phyloP scores from a whole-genome alignment of 2,797 vertebrate genomes.

The Malurus splendens region DNA sequence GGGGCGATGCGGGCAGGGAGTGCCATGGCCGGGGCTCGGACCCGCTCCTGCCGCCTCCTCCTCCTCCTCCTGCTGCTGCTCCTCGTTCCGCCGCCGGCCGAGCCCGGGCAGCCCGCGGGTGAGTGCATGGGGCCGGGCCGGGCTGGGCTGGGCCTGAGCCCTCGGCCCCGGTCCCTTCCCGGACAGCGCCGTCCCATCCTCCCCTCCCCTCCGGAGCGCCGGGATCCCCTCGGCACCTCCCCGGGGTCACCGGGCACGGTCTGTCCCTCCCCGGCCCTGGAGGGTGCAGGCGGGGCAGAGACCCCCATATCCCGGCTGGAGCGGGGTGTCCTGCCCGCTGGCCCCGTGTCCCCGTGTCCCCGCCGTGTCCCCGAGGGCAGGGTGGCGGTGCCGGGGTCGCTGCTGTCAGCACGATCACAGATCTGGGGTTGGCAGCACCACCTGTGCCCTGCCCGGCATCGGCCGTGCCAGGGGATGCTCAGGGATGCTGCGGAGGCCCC shows the following conservation, averaged over 20 bases:
- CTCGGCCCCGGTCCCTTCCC: background rate
- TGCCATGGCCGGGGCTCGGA: background rate
- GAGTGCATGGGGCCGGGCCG: background rate
- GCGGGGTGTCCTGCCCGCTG: background rate
- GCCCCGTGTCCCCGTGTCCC: background rate
- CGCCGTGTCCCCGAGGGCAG: too few relatives aligned
- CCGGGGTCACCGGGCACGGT: background rate
- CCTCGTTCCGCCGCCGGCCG: background rate
- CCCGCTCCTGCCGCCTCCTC: background rate
- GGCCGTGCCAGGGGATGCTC: accelerated
- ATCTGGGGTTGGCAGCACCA: background rate
- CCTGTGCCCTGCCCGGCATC: background rate
- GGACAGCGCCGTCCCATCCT: background rate
- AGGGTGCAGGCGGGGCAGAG: background rate
- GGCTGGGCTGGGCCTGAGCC: background rate
- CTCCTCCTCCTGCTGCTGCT: background rate
- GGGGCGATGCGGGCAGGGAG: background rate
- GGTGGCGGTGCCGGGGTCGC: background rate
- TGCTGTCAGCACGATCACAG: background rate
- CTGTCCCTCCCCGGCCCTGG: background rate
- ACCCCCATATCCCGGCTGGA: accelerated
- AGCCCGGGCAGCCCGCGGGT: background rate
- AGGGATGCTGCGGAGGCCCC: background rate
- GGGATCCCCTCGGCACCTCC: background rate
- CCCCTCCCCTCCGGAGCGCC: background rate